Conservation (phyloP, 2,113 vertebrate species). For the Macrotus californicus region DNA sequence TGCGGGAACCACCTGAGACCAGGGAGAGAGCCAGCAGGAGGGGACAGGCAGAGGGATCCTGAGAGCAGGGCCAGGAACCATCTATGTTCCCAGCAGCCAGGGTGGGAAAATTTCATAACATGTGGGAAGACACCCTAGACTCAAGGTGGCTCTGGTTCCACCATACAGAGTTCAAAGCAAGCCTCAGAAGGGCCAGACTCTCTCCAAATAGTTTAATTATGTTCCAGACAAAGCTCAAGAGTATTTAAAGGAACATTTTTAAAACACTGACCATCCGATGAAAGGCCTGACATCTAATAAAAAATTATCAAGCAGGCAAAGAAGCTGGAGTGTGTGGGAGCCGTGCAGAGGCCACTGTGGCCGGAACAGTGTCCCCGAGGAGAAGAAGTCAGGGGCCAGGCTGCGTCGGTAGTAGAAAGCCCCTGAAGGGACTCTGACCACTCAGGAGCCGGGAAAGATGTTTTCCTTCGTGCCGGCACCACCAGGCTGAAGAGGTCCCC, state of each 20-base stretch:
- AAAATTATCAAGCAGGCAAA: not conserved
- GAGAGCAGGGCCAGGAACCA: not conserved
- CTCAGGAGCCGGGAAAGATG: not conserved
- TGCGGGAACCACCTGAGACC: not conserved
- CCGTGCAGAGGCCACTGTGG: not conserved
- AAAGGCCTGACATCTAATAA: not conserved
- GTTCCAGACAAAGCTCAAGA: not conserved
- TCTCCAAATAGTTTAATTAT: not conserved
- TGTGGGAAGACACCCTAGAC: not conserved
- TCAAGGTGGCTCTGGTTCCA: not conserved
- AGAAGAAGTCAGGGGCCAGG: not conserved
- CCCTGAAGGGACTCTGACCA: not conserved
- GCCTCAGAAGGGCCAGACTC: not conserved
- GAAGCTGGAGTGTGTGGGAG: not conserved
- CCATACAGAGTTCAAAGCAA: not conserved
- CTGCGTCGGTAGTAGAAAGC: not conserved
- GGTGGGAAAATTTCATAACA: not conserved
- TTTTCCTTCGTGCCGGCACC: not conserved
- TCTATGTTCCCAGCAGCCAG: not conserved
- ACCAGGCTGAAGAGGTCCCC: not conserved
- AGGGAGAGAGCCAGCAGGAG: not conserved
- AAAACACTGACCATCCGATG: not conserved
- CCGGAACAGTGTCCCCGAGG: not conserved
- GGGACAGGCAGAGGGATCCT: not conserved
- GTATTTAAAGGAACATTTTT: not conserved